phyloP scores from a whole-genome alignment of 1,140 invertebrate species.

The Trigoniulus corallinus region DNA sequence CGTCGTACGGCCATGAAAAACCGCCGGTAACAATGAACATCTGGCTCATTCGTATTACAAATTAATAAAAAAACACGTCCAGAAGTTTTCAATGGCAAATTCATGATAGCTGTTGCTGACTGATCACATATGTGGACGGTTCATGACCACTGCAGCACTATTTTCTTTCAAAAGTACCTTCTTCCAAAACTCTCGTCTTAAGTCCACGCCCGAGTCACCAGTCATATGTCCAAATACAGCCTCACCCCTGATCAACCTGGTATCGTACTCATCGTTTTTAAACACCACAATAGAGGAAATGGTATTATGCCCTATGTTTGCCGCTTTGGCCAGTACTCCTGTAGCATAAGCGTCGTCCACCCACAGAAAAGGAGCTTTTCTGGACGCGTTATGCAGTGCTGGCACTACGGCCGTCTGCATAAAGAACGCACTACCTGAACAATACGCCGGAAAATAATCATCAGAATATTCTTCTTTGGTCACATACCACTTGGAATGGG shows the following conservation, averaged over 20 bases:
- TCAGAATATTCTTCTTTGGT: constrained; percentile 16
- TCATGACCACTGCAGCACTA: too few relatives aligned
- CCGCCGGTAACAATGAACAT: too few relatives aligned
- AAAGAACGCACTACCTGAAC: constrained; percentile 19
- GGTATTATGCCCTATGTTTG: background rate
- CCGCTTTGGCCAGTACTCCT: constrained; percentile 21
- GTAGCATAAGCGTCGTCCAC: constrained; percentile 31
- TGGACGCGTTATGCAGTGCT: constrained; percentile 15
- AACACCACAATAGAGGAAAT: background rate
- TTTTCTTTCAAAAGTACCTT: background rate
- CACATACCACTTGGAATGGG: constrained; percentile 17
- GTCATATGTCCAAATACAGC: constrained; percentile 3
- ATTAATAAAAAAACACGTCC: too few relatives aligned
- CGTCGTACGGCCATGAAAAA: too few relatives aligned
- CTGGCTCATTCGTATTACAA: too few relatives aligned
- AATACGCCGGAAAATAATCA: constrained; percentile 18
- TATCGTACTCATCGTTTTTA: background rate
- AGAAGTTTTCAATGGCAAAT: too few relatives aligned
- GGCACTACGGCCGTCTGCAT: constrained; percentile 11
- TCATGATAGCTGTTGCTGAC: too few relatives aligned
- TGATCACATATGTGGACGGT: too few relatives aligned
- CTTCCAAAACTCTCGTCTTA: background rate
- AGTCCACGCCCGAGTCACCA: background rate
- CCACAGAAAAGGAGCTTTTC: constrained; percentile 22
- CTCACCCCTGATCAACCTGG: background rate